These are phyloP conservation scores for Epinephelus malabaricus DNA, from an alignment of 2,797 vertebrate genomes.

Conservation along the genomic window DNA sequence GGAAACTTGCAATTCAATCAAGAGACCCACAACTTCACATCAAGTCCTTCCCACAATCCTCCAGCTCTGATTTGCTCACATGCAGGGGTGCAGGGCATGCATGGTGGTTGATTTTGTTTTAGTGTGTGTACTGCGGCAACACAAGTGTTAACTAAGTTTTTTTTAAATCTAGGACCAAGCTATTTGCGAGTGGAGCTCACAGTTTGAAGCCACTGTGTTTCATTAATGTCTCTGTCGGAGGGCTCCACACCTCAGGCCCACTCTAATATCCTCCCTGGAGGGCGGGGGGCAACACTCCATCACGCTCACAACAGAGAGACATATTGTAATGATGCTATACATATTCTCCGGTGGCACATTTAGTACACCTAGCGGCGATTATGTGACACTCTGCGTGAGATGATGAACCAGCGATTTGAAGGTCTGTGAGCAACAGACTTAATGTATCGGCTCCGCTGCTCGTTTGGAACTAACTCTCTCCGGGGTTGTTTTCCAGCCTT, in stretches of 20 bases:
- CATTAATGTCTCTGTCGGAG: constrained; percentile 80
- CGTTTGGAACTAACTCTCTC: constrained; percentile 26
- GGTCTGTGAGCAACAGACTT: constrained; percentile 33
- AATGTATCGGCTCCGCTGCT: constrained; percentile 19
- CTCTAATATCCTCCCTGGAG: constrained; percentile 58
- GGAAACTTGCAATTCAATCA: constrained; percentile 30
- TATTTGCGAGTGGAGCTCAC: constrained; percentile 49
- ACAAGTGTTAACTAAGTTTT: constrained; percentile 17
- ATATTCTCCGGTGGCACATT: constrained; percentile 58
- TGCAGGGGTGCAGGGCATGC: background rate
- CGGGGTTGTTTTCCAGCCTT: constrained; percentile 37
- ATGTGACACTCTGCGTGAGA: constrained; percentile 36
- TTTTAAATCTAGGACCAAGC: constrained; percentile 11
- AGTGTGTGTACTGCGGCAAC: constrained; percentile 5
- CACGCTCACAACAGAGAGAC: constrained; percentile 54
- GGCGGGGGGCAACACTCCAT: constrained; percentile 46
- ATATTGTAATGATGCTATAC: constrained; percentile 51
- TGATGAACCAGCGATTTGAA: constrained; percentile 56
- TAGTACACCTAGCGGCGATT: constrained; percentile 42
- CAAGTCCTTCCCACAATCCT: background rate
- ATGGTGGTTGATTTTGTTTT: background rate
- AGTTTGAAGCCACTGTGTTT: constrained; percentile 70
- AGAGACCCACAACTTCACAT: background rate
- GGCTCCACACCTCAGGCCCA: constrained; percentile 58
- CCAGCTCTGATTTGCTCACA: background rate